Percentiles rank a stretch among this genome's conserved stretches.
These are phyloP conservation scores for Dastarcus helophoroides DNA, from an alignment of 2,888 invertebrate species.

Conservation along the genomic window DNA sequence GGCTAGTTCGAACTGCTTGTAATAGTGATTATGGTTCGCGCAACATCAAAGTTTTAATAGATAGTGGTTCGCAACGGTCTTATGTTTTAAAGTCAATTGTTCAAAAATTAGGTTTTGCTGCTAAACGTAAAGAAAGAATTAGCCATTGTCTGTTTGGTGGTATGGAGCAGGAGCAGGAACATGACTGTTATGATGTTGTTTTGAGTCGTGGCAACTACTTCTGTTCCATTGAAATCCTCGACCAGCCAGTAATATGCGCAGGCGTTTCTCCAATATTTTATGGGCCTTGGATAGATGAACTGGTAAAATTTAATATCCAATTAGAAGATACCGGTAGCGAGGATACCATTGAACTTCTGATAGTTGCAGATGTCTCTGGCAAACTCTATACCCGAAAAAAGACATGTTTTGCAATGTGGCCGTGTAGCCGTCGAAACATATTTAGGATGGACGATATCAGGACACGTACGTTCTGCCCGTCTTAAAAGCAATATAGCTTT, in stretches of 20 bases:
- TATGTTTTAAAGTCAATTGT: no score
- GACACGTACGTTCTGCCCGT: no score
- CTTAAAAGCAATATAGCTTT: no score
- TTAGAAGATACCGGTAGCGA: neutral
- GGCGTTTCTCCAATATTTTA: conserved; percentile 2
- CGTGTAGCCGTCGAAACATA: conserved; percentile 19
- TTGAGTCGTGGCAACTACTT: neutral
- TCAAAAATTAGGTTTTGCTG: no score
- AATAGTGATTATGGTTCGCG: no score
- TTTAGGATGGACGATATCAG: conserved; percentile 23
- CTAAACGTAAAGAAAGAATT: neutral
- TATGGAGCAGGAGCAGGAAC: neutral
- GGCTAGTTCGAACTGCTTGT: no score
- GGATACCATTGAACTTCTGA: conserved; percentile 3
- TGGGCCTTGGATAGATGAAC: conserved; percentile 6
- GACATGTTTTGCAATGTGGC: conserved; percentile 15
- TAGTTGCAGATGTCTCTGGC: conserved; percentile 8
- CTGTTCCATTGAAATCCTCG: conserved; percentile 5
- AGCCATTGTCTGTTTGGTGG: conserved; percentile 7
- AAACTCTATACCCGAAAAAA: conserved; percentile 5
- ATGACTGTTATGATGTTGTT: conserved; percentile 4
- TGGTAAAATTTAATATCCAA: neutral
- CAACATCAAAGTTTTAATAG: no score
- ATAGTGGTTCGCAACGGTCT: no score
- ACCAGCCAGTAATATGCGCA: conserved; percentile 4